Percentiles rank a stretch among this genome's conserved stretches.
phyloP scores from a whole-genome alignment of 2,797 vertebrate genomes.

The Xerus rutilus region DNA sequence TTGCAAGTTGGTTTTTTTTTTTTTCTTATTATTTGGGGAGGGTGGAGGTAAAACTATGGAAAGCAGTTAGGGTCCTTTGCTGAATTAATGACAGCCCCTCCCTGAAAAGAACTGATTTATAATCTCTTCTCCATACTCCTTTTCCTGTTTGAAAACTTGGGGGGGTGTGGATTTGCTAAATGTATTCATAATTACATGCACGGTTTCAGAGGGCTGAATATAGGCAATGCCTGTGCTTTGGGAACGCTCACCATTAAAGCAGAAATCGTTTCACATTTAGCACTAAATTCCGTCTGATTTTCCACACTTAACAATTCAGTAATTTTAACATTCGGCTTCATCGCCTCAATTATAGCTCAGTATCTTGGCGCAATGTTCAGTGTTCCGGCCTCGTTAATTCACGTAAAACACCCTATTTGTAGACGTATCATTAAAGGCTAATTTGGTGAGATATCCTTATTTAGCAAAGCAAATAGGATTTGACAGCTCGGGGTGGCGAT shows the following conservation, averaged over 20 bases:
- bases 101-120: constrained; percentile 68
- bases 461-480: constrained; percentile 73
- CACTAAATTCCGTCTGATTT: constrained; percentile 48
- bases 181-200: constrained; percentile 59
- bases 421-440: constrained; percentile 68
- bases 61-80: constrained; percentile 52
- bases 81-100: constrained; percentile 72
- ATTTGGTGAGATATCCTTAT: constrained; percentile 72
- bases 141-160: not conserved
- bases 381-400: constrained; percentile 62
- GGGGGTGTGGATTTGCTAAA: not conserved
- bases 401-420: constrained; percentile 63
- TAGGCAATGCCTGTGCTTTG: constrained; percentile 51
- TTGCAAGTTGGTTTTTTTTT: not conserved
- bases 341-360: not conserved
- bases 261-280: constrained; percentile 18
- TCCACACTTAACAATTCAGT: constrained; percentile 28
- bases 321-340: not conserved
- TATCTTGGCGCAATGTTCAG: not conserved
- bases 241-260: constrained; percentile 51
- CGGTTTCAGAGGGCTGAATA: constrained; percentile 8
- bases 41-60: not conserved
- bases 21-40: constrained; percentile 60
- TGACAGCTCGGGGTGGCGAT: constrained; percentile 56
- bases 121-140: constrained; percentile 47